Percentiles rank a stretch among this genome's conserved stretches.
phyloP scores from a whole-genome alignment of 2,797 vertebrate genomes.

The Schizothorax lantsangensis region DNA sequence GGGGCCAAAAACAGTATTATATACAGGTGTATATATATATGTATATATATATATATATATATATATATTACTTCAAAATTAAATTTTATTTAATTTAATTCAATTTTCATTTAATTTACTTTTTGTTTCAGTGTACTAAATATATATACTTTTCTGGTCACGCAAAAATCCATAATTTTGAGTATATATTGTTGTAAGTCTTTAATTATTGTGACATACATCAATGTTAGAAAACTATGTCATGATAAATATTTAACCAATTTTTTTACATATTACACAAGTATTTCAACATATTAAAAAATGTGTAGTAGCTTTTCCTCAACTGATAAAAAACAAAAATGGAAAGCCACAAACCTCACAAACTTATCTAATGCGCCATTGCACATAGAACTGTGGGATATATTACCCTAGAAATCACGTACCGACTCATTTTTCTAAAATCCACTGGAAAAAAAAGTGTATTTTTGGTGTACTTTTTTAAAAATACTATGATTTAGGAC shows the following conservation, averaged over 20 bases:
- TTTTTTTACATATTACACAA: background rate
- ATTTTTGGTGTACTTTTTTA: background rate
- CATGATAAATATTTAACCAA: too few relatives aligned
- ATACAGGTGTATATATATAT: too few relatives aligned
- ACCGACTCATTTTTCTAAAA: background rate
- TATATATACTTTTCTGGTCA: background rate
- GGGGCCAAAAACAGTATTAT: too few relatives aligned
- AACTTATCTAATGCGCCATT: background rate
- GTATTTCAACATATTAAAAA: background rate
- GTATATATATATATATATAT: too few relatives aligned
- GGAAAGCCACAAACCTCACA: background rate
- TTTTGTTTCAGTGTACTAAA: background rate
- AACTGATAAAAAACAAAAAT: background rate
- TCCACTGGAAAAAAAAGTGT: background rate
- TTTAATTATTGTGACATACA: background rate
- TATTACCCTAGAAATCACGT: background rate
- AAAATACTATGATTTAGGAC: constrained; percentile 6
- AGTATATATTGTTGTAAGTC: background rate
- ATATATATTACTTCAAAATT: too few relatives aligned
- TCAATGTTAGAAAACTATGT: background rate
- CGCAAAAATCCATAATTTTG: background rate
- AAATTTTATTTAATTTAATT: too few relatives aligned
- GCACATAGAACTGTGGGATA: background rate
- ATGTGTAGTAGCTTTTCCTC: background rate
- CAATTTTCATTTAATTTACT: background rate